A percentile compares a stretch with the other conserved stretches of the same genome.
phyloP scores from a whole-genome alignment of 2,797 vertebrate species.

The Crocodylus rhombifer region DNA sequence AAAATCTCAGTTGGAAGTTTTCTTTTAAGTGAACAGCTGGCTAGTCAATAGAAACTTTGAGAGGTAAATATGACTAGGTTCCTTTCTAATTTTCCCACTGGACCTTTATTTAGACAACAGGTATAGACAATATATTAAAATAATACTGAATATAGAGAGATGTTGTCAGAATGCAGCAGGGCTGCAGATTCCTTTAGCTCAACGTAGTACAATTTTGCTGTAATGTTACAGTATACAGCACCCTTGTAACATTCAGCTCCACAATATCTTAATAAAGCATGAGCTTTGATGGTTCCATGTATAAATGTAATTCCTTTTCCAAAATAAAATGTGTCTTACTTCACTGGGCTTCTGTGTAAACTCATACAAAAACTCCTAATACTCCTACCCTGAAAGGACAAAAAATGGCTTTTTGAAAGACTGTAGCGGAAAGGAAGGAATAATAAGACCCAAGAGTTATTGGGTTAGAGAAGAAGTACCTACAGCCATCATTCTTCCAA shows the following conservation, averaged over 20 bases:
- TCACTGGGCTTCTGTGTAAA: slow-evolving; percentile 56
- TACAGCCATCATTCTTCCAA: neutral
- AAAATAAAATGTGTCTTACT: slow-evolving; percentile 47
- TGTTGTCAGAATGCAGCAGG: slow-evolving; percentile 18
- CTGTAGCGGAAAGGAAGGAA: neutral
- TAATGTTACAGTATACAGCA: slow-evolving; percentile 46
- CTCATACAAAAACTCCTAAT: slow-evolving; percentile 47
- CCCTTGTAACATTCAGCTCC: slow-evolving; percentile 52
- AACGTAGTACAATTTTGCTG: slow-evolving; percentile 31
- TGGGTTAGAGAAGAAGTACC: neutral
- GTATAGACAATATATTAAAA: neutral
- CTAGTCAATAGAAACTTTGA: neutral
- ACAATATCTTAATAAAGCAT: slow-evolving; percentile 35
- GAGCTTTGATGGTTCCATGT: slow-evolving; percentile 51
- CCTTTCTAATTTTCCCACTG: slow-evolving; percentile 17
- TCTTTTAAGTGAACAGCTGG: slow-evolving; percentile 7
- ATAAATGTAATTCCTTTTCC: slow-evolving; percentile 50
- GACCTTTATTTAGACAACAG: neutral
- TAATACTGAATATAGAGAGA: neutral
- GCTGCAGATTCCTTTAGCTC: neutral
- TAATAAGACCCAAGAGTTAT: neutral
- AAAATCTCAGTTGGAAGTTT: neutral
- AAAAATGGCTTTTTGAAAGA: neutral
- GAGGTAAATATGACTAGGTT: neutral
- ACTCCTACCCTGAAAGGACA: neutral